These are phyloP conservation scores for Oreocharis arfaki DNA, from an alignment of 2,113 vertebrate species.

Conservation along the genomic window DNA sequence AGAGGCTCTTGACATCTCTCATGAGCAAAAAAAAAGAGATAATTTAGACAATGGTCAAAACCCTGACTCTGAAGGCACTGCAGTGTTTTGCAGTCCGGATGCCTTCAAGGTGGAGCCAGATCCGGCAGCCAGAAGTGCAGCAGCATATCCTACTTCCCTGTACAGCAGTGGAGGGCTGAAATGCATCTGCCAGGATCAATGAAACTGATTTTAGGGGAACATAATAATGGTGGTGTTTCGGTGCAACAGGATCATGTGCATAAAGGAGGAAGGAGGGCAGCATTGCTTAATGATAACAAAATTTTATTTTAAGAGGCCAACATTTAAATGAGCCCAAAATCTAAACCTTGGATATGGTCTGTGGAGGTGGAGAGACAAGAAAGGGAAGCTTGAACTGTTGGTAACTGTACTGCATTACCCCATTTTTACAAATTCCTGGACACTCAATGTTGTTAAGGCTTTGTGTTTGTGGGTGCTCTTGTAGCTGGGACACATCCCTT, in stretches of 20 bases:
- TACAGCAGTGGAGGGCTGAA: background rate
- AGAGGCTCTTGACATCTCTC: background rate
- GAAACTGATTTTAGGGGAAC: background rate
- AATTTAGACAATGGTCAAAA: background rate
- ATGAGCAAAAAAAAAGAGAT: background rate
- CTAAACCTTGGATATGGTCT: background rate
- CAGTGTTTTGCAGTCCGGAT: background rate
- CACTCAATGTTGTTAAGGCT: background rate
- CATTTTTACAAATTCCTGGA: background rate
- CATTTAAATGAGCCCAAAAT: background rate
- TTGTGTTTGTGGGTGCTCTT: background rate
- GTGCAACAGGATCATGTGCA: background rate
- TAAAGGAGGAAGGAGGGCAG: background rate
- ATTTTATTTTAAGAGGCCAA: background rate
- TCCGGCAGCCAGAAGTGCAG: background rate
- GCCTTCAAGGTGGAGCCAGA: background rate
- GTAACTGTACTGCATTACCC: background rate
- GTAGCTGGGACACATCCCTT: background rate
- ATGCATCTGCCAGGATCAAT: background rate
- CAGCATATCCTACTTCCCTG: too few species aligned
- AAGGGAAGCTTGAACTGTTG: background rate
- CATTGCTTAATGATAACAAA: background rate
- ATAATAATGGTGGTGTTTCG: background rate
- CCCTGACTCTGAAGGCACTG: background rate
- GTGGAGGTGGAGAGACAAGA: background rate